Base-by-base conservation (phyloP, 2,888 invertebrate genomes). In the Philereme transversata region DNA sequence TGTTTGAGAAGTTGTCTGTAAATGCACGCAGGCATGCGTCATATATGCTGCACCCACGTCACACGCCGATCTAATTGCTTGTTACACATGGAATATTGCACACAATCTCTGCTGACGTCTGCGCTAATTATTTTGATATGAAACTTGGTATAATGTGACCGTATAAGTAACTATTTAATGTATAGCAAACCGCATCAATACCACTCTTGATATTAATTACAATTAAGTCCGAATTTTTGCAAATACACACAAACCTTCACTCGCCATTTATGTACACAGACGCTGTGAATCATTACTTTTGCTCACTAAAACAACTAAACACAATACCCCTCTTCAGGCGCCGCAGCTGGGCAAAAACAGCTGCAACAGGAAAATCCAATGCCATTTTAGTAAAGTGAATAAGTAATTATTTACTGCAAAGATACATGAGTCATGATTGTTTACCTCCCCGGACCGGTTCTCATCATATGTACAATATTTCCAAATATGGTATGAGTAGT, bases 401-500 rank as follows among this genome's bases (percentile, higher is more conserved):
- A 72, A 71, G 73, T 76, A 67, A 75, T 71, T 73, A 77, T 74
- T 74, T 65, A 67, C 70, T 74, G 74, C 78, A 72, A 70, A 73
- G 70, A 71, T 69, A 60, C 62, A 64, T 86, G 85, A 86, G 70
- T 86, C 86, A 86, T 75, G 68, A 73, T 76, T 79, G 79, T 82
- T 81, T 81, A 78, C 77, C 72, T 76, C 77, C 73, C 70, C 58
- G 70, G 74, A 82, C 82, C 77, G 79, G 83, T 87, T 86, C 81
- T 77, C 67, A 76, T 75, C 69, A 81, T 79, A 77, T 83, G 81
- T 82, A 82, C 74, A 79, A 72, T 77, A 78, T 83, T 86, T 84
- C 84, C 79, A 71, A 80, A 83, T 83, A 87, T 75, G 79, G 77
- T 67, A 82, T 84, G 82, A 81, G 81, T 82, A 78, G 58, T 57